Percentiles rank a stretch among this genome's conserved stretches.
Conservation (phyloP, 2,888 invertebrate genomes). For the Cyrtodaria siliqua region DNA sequence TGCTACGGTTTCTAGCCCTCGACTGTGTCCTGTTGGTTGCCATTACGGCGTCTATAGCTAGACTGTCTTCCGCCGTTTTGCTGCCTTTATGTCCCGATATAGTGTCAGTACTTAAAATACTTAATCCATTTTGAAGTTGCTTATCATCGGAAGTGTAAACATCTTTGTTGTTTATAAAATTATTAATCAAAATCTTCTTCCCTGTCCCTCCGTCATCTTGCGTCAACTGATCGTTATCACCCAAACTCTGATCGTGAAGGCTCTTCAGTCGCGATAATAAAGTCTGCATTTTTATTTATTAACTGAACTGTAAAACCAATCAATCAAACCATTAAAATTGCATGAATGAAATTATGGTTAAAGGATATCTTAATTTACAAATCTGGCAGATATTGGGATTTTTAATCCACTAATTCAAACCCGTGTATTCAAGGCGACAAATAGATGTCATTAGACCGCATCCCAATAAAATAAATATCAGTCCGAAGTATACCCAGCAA, state of each 20-base stretch:
- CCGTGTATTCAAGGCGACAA: too few relatives aligned
- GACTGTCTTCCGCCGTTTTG: slow-evolving; percentile 16
- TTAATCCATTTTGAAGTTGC: slow-evolving; percentile 15
- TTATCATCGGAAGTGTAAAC: neutral
- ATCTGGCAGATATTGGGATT: neutral
- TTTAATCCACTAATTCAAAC: neutral
- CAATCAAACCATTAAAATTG: neutral
- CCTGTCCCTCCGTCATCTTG: slow-evolving; percentile 12
- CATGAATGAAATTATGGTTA: slow-evolving; percentile 6
- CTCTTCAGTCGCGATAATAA: slow-evolving; percentile 44
- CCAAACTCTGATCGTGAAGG: slow-evolving; percentile 1
- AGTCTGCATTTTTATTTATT: slow-evolving; percentile 43
- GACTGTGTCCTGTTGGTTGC: slow-evolving; percentile 21
- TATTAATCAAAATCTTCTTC: slow-evolving; percentile 12
- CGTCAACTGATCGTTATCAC: neutral
- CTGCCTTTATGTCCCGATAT: neutral
- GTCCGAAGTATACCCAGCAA: too few relatives aligned
- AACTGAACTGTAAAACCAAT: slow-evolving; percentile 19
- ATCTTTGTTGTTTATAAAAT: slow-evolving; percentile 12
- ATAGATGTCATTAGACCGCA: too few relatives aligned
- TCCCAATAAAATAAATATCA: too few relatives aligned
- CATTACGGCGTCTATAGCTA: slow-evolving; percentile 54
- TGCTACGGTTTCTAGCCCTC: neutral
- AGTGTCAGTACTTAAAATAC: slow-evolving; percentile 13
- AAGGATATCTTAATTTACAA: slow-evolving; percentile 8